Evolutionary conservation across 1,140 invertebrate genomes (phyloP).

Genomic region (Thereuonema tuberculata): DNA sequence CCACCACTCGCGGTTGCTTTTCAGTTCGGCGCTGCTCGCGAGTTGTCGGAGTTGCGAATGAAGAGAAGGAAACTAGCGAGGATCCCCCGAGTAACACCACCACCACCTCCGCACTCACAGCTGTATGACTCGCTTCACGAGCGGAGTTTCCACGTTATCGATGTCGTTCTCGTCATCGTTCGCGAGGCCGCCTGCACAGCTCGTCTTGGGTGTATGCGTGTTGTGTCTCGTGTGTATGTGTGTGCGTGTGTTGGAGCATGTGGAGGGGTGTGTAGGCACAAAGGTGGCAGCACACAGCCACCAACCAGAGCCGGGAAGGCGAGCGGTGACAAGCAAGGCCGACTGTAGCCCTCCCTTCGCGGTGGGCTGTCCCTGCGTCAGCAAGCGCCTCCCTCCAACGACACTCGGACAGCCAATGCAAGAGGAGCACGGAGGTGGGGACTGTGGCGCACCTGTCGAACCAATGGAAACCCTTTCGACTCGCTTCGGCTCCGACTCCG

Average conservation of each 20-base stretch:
- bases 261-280: neutral
- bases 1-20: neutral
- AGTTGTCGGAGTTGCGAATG: neutral
- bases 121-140: neutral
- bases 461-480: constrained; percentile 5
- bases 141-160: no score
- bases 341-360: neutral
- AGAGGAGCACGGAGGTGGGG: constrained; percentile 1
- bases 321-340: neutral
- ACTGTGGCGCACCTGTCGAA: constrained; percentile 6
- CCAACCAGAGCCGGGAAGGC: neutral
- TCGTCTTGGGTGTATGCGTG: no score
- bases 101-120: neutral
- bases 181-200: no score
- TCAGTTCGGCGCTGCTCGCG: neutral
- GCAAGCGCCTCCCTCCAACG: constrained; percentile 4
- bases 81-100: neutral
- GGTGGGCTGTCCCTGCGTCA: neutral
- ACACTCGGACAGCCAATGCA: constrained; percentile 6
- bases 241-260: neutral
- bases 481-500: neutral
- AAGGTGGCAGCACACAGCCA: neutral
- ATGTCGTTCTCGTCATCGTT: no score
- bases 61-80: neutral
- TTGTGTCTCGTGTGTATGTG: neutral